phyloP scores from a whole-genome alignment of 2,797 vertebrate species.

The Enteromius mattozi region DNA sequence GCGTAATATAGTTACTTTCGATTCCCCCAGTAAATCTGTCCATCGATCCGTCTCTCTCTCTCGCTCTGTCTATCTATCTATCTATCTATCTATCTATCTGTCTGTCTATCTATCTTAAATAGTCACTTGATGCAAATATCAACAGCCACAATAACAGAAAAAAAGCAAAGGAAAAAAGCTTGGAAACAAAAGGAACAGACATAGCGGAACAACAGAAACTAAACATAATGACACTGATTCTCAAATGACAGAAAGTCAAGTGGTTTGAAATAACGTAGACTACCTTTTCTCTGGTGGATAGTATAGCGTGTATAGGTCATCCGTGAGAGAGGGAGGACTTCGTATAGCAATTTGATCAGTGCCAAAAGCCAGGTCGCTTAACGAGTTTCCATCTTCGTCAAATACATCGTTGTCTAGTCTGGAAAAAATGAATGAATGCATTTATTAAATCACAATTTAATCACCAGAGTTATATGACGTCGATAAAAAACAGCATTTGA shows the following conservation, averaged over 20 bases:
- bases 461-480: not conserved
- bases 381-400: constrained; percentile 89
- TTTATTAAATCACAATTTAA: constrained; percentile 28
- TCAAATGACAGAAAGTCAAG: not conserved
- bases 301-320: constrained; percentile 86
- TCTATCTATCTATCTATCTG: constrained; percentile 51
- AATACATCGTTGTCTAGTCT: constrained; percentile 90
- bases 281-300: constrained; percentile 91
- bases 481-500: not conserved
- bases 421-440: constrained; percentile 44
- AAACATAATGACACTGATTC: constrained; percentile 60
- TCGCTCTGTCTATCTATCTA: constrained; percentile 2
- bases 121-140: constrained; percentile 31
- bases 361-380: constrained; percentile 88
- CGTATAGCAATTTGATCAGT: constrained; percentile 84
- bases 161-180: constrained; percentile 72
- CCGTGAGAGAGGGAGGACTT: constrained; percentile 86
- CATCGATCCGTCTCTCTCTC: constrained; percentile 31
- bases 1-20: constrained; percentile 41
- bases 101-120: constrained; percentile 34
- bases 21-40: constrained; percentile 35
- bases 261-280: constrained; percentile 40
- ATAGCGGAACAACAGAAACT: constrained; percentile 66
- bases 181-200: constrained; percentile 72
- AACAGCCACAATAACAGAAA: constrained; percentile 67